phyloP scores from a whole-genome alignment of 2,888 invertebrate genomes.

The Ectropis crepuscularia region DNA sequence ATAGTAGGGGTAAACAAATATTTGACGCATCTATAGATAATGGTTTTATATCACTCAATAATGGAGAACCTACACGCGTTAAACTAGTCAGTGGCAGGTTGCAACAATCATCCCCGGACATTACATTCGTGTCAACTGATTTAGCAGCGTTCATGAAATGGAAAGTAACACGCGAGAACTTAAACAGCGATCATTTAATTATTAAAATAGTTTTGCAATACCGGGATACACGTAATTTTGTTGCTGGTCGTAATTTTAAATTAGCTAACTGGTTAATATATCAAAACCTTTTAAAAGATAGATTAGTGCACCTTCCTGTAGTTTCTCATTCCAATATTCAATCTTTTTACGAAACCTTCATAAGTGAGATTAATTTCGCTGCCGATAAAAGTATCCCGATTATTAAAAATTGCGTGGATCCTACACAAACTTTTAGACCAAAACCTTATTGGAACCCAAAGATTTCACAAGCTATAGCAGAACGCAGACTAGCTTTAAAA shows the following conservation, averaged over 20 bases:
- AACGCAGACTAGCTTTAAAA: background rate
- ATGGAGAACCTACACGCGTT: too few species aligned
- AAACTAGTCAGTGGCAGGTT: too few species aligned
- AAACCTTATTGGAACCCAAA: slow-evolving; percentile 18
- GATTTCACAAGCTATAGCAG: slow-evolving; percentile 19
- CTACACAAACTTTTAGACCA: slow-evolving; percentile 39
- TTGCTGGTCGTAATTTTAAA: slow-evolving; percentile 14
- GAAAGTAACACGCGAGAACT: slow-evolving; percentile 26
- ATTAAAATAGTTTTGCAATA: slow-evolving; percentile 1
- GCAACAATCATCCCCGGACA: slow-evolving; percentile 24
- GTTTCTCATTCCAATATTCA: too few species aligned
- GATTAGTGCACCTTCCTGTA: too few species aligned
- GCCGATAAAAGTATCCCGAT: slow-evolving; percentile 7
- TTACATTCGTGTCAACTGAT: slow-evolving; percentile 24
- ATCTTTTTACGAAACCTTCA: slow-evolving; percentile 5
- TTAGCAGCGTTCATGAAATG: slow-evolving; percentile 25
- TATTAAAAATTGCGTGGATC: background rate
- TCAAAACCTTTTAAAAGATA: too few species aligned
- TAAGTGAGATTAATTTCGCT: background rate
- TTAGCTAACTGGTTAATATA: slow-evolving; percentile 14
- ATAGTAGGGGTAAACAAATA: too few species aligned
- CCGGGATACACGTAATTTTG: too few species aligned
- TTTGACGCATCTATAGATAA: too few species aligned
- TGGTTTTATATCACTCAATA: too few species aligned
- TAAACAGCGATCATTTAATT: slow-evolving; percentile 30